Evolutionary conservation across 2,113 vertebrate genomes (phyloP), one percentile per base, ranked within the genome.

Genomic region (Tragelaphus imberbis): DNA sequence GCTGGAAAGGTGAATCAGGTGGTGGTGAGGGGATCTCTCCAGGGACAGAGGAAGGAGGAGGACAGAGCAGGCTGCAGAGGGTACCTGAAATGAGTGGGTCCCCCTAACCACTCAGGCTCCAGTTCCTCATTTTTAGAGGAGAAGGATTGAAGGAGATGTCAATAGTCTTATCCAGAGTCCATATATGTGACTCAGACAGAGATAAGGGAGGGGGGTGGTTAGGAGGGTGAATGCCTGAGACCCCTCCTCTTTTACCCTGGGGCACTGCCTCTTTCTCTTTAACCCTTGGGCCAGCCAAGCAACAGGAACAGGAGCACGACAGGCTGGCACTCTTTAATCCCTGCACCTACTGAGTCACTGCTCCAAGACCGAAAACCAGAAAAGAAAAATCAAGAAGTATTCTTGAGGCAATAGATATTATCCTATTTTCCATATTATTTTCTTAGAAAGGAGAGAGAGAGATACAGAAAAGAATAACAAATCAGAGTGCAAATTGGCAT

Each of bases 401-500:
- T 53, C 33, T 40, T 4, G 4, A 58, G 81, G 30, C 19, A 2
- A 7, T 9, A 47, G 56, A 28, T 7, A 8, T 3, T 9, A 23
- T 58, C 63, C 84, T 19, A 3, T 25, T 10, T 40, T 28, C 13
- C 13, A 6, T 11, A 30, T 21, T 9, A 28, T 63, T 30, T 63
- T 77, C 80, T 79, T 11, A 27, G 53, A 16, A 49, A 28, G 13
- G 7, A 40, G 79, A 28, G 79, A 23, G 56, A 27, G 65, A 88
- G 14, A 33, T 0, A 3, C 3, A 28, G n/a, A 30, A 12, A 44
- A 13, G 33, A 56, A 51, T 2, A 27, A 30, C 25, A 56, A 75
- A 5, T 13, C 1, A 1, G 15, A 68, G 40, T 17, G 2, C 1
- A n/a, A 11, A 10, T 0, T 19, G 58, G 11, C 33, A 2, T 51